phyloP scores from a whole-genome alignment of 2,113 vertebrate species.

The Aspidoscelis tigris region DNA sequence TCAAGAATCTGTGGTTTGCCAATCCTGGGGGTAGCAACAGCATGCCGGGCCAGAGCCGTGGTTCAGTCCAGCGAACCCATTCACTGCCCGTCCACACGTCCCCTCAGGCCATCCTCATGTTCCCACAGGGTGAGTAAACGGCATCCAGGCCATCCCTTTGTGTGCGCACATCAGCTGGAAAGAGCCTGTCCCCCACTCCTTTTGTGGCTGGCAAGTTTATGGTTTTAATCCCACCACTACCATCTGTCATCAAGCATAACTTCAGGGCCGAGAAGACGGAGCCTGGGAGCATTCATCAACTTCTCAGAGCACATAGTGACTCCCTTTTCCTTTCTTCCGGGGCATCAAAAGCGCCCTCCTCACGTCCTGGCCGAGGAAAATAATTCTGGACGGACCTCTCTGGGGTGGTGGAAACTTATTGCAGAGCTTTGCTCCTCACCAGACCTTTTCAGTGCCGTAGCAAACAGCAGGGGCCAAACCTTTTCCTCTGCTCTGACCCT shows the following conservation, averaged over 20 bases:
- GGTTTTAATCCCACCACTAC: too few relatives aligned
- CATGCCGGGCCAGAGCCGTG: slow-evolving; percentile 94
- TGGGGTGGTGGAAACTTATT: too few relatives aligned
- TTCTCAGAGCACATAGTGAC: too few relatives aligned
- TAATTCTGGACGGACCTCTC: neutral
- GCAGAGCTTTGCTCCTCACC: neutral
- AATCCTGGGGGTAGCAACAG: slow-evolving; percentile 95
- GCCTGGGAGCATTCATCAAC: neutral
- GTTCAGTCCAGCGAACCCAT: slow-evolving; percentile 93
- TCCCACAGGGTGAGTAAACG: slow-evolving; percentile 85
- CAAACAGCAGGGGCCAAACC: neutral
- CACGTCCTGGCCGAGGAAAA: too few relatives aligned
- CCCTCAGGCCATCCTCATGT: slow-evolving; percentile 93
- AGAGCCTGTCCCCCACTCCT: too few relatives aligned
- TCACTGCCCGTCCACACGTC: slow-evolving; percentile 95
- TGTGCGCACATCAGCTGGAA: too few relatives aligned
- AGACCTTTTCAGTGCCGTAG: neutral
- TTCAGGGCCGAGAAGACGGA: too few relatives aligned
- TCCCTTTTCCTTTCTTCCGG: neutral
- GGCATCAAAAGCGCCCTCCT: neutral
- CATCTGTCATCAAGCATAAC: too few relatives aligned
- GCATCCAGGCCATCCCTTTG: too few relatives aligned
- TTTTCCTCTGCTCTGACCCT: neutral
- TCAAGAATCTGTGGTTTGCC: slow-evolving; percentile 91
- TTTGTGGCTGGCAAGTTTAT: too few relatives aligned